Base-by-base conservation (phyloP, 2,888 invertebrate genomes). In the Amphipoea lucens region DNA sequence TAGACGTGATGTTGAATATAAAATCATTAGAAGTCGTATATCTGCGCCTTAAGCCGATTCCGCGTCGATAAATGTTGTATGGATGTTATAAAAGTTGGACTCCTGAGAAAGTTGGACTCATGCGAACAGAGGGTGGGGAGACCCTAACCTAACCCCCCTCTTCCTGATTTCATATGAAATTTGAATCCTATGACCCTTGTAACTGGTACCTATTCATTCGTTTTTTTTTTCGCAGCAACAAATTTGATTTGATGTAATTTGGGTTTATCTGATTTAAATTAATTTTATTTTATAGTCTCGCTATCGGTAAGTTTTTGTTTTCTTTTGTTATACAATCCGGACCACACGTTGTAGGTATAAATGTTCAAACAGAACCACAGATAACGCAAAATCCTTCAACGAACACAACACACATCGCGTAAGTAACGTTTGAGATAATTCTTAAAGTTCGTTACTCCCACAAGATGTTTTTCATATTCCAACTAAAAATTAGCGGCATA, bases 391-490 rank as follows among this genome's bases (percentile, higher is more conserved):
- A 65, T 65, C 11, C 65, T 65, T 23, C 40, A 65, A 23, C n/a
- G 20, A 74, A 23, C 20, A 57, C 20, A 74, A 23, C 20, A 57
- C 20, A 63, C 51, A 60, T 66, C 0, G 20, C 1, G 36, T 65
- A 40, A 63, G 36, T 7, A n/a, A 54, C 20, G 1, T n/a, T 60
- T 20, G 4, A 62, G 17, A 62, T 14, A 29, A 11, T 60, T 14
- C 14, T 51, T 4, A 17, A 85, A n/a, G 82, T 81, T 87, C 76
- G 72, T 71, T 86, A 65, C 73, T 51, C 87, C 74, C 29, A 3
- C 51, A 54, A 75, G 72, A 69, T 29, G 54, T 69, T 67, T 11
- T 54, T 48, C 65, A 65, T 45, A n/a, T 60, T 68, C 20, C 17
- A 17, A 73, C n/a, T 51, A 42, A 80, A 71, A 78, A 76, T 62